Percentiles rank a stretch among this genome's conserved stretches.
Conservation (phyloP, 2,888 invertebrate species). For the Dendrolimus houi region DNA sequence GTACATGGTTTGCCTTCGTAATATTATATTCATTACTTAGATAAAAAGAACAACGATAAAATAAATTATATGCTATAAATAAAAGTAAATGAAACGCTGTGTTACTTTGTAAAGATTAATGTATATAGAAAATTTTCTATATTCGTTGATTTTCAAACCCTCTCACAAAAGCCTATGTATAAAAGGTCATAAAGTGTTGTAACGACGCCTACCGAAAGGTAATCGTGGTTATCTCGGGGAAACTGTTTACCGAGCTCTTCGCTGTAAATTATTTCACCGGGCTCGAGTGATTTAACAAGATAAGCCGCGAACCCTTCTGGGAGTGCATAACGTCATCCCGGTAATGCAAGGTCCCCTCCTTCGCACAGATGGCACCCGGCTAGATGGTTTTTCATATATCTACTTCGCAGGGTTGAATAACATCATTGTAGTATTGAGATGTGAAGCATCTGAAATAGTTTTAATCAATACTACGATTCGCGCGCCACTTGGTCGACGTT, state of each 20-base stretch:
- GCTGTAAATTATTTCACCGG: slow-evolving; percentile 50
- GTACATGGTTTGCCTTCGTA: no score
- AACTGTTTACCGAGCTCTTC: slow-evolving; percentile 41
- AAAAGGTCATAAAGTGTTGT: slow-evolving; percentile 29
- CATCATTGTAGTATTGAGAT: not conserved
- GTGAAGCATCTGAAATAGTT: no score
- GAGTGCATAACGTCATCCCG: slow-evolving; percentile 73
- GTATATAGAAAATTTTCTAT: slow-evolving; percentile 1
- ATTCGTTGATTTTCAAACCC: slow-evolving; percentile 10
- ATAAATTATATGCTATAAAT: no score
- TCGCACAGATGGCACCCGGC: slow-evolving; percentile 67
- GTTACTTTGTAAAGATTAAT: no score
- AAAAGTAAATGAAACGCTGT: no score
- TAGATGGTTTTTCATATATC: slow-evolving; percentile 60
- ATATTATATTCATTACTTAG: no score
- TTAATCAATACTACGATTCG: no score
- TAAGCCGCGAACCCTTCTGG: slow-evolving; percentile 63
- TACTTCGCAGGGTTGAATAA: slow-evolving; percentile 31
- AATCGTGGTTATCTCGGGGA: slow-evolving; percentile 36
- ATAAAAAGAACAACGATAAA: no score
- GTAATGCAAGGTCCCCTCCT: slow-evolving; percentile 67
- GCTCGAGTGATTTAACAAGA: slow-evolving; percentile 58
- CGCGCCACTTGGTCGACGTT: no score
- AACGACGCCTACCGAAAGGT: slow-evolving; percentile 20
- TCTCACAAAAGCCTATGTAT: slow-evolving; percentile 19